Percentiles rank a stretch among this genome's conserved stretches.
These are phyloP conservation scores for Pemphigus obesinymphae DNA, from an alignment of 1,140 invertebrate genomes.

Conservation along the genomic window DNA sequence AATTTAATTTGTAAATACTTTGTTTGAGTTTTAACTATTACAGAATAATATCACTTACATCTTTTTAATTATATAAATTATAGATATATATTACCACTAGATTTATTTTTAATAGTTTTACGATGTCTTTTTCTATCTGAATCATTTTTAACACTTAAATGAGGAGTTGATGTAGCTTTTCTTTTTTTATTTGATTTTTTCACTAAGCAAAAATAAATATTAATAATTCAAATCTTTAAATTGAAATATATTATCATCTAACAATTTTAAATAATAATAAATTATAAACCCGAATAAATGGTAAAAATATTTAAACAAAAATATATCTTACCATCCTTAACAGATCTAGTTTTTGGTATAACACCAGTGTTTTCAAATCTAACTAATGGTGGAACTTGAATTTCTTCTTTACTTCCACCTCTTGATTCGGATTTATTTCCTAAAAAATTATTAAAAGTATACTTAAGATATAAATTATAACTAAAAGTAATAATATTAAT, in stretches of 20 bases:
- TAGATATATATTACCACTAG: background rate
- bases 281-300: background rate
- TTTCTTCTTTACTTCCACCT: constrained; percentile 9
- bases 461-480: background rate
- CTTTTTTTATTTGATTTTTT: constrained; percentile 39
- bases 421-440: constrained; percentile 30
- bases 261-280: background rate
- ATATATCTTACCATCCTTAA: constrained; percentile 4
- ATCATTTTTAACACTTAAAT: constrained; percentile 35
- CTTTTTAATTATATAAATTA: background rate
- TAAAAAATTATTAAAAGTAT: background rate
- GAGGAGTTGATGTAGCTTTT: constrained; percentile 36
- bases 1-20: too few relatives aligned
- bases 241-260: background rate
- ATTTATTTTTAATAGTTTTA: constrained; percentile 34
- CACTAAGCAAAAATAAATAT: background rate
- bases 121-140: constrained; percentile 35
- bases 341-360: constrained; percentile 27
- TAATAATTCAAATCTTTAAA: background rate
- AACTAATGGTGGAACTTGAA: background rate
- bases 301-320: background rate
- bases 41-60: background rate
- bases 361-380: background rate
- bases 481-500: background rate
- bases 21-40: too few relatives aligned